Conservation (phyloP, 2,797 vertebrate genomes). For the Crenuchus spilurus region DNA sequence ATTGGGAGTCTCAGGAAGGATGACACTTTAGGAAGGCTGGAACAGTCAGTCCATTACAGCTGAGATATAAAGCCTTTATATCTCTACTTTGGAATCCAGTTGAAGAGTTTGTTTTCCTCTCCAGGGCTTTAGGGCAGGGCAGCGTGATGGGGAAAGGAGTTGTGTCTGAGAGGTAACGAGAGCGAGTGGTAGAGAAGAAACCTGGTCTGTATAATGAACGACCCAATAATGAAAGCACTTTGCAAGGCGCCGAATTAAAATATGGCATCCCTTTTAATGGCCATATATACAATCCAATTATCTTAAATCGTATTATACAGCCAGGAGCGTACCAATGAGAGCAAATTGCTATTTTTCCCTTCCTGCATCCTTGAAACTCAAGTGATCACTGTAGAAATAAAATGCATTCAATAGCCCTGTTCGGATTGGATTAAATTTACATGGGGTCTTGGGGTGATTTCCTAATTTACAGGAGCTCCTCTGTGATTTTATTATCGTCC, state of each 20-base stretch:
- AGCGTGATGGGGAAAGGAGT: background rate
- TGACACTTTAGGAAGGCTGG: too few relatives aligned
- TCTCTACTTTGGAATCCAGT: background rate
- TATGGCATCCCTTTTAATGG: constrained; percentile 12
- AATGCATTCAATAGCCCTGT: too few relatives aligned
- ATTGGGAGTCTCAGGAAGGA: too few relatives aligned
- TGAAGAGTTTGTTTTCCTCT: background rate
- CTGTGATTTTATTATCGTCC: too few relatives aligned
- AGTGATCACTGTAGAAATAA: background rate
- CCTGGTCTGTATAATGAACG: background rate
- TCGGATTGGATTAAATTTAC: too few relatives aligned
- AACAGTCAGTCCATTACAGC: too few relatives aligned
- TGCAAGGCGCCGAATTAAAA: constrained; percentile 10
- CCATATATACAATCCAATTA: constrained; percentile 39
- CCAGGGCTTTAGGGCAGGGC: background rate
- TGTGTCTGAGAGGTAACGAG: background rate
- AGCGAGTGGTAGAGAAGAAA: background rate
- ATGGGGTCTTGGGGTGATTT: too few relatives aligned
- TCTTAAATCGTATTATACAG: constrained; percentile 22
- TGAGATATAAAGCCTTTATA: too few relatives aligned
- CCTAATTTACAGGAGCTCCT: too few relatives aligned
- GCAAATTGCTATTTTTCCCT: constrained; percentile 14
- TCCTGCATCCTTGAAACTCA: background rate
- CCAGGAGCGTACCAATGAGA: constrained; percentile 11
- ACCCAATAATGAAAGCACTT: background rate